Evolutionary conservation across 1,140 invertebrate genomes (phyloP).

Genomic region (Triops longicaudatus): DNA sequence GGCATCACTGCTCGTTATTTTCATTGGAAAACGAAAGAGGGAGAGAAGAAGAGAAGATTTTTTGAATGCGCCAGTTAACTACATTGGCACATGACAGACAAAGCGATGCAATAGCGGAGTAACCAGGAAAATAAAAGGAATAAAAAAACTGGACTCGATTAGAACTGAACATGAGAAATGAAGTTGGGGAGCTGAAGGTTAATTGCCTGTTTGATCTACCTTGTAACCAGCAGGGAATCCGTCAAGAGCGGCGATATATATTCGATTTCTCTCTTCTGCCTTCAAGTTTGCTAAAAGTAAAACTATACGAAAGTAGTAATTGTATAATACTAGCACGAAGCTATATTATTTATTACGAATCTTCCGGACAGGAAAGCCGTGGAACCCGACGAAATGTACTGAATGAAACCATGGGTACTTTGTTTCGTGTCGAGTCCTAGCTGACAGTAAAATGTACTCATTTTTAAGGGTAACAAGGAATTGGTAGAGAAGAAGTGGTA

Average conservation of each 20-base stretch:
- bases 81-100: not conserved
- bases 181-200: conserved; percentile 14
- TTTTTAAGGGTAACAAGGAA: too few relatives aligned
- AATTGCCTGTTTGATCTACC: conserved; percentile 15
- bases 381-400: too few relatives aligned
- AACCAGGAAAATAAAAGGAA: too few relatives aligned
- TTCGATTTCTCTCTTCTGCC: not conserved
- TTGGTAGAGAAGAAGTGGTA: too few relatives aligned
- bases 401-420: too few relatives aligned
- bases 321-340: not conserved
- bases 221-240: conserved; percentile 5
- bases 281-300: not conserved
- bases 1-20: not conserved
- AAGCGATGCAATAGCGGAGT: not conserved
- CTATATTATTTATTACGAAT: not conserved
- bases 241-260: not conserved
- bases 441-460: too few relatives aligned
- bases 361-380: too few relatives aligned
- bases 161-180: conserved; percentile 15
- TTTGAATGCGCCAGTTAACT: conserved; percentile 4
- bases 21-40: not conserved
- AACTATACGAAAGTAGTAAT: not conserved
- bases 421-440: too few relatives aligned
- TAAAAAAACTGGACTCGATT: not conserved
- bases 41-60: not conserved